Evolutionary conservation across 2,797 vertebrate species (phyloP).

Genomic region (Pseudochirops cupreus): DNA sequence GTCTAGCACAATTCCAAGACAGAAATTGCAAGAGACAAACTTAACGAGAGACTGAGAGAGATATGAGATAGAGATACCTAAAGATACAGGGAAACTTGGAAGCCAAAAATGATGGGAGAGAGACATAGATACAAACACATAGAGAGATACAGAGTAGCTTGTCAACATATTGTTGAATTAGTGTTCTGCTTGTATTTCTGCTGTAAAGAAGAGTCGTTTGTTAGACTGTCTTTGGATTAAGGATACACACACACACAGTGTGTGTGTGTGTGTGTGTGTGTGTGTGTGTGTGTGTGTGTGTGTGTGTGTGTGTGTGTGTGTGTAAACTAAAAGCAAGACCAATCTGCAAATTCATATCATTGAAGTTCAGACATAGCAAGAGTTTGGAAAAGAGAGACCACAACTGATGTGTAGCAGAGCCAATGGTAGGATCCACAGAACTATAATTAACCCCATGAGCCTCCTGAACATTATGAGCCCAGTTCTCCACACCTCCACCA

Average conservation of each 20-base stretch:
- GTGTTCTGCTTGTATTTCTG: neutral
- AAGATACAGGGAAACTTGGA: neutral
- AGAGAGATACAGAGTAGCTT: neutral
- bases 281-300: too few species aligned
- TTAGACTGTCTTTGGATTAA: neutral
- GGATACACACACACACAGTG: neutral
- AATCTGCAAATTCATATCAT: neutral
- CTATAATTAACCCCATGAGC: neutral
- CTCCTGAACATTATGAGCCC: neutral
- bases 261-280: too few species aligned
- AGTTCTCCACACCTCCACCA: neutral
- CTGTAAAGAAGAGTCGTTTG: neutral
- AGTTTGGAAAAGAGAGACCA: neutral
- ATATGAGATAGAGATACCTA: neutral
- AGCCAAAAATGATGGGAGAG: neutral
- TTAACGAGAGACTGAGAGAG: neutral
- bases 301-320: too few species aligned
- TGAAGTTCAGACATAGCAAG: neutral
- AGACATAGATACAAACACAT: slow-evolving; percentile 1
- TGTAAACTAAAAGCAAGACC: too few species aligned
- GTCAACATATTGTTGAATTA: neutral
- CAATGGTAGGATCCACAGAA: neutral
- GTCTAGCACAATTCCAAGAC: neutral
- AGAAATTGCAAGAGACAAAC: neutral
- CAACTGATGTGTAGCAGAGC: neutral